These are phyloP conservation scores for Salvelinus namaycush DNA, from an alignment of 2,113 vertebrate species.

Conservation along the genomic window DNA sequence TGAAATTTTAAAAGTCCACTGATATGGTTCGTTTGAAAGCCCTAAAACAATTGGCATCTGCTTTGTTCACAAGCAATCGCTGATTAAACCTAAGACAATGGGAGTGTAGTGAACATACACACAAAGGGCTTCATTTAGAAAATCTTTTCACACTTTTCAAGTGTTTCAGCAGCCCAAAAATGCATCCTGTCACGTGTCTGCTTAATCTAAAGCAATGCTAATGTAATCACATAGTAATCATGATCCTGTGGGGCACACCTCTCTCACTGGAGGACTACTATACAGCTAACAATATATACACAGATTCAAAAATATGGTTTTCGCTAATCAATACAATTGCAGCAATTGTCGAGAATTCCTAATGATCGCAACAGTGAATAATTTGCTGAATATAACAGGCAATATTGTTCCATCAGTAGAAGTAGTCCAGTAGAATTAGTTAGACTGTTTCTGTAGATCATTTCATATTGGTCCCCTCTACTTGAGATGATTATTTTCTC, in stretches of 20 bases:
- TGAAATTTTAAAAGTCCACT: too few relatives aligned
- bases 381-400: neutral
- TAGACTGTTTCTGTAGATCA: too few relatives aligned
- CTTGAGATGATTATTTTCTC: too few relatives aligned
- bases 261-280: neutral
- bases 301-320: neutral
- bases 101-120: too few relatives aligned
- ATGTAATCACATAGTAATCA: neutral
- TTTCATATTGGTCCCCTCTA: too few relatives aligned
- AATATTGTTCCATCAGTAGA: neutral
- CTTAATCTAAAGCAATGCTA: neutral
- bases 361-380: neutral
- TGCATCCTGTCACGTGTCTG: neutral
- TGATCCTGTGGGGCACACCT: neutral
- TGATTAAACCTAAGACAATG: too few relatives aligned
- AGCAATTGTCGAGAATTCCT: neutral
- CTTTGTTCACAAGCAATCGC: too few relatives aligned
- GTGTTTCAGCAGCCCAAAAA: neutral
- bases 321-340: neutral
- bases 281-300: neutral
- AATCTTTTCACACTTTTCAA: too few relatives aligned
- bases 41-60: too few relatives aligned
- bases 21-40: too few relatives aligned
- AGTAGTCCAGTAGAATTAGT: neutral
- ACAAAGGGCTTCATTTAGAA: too few relatives aligned